Conservation (phyloP, 2,797 vertebrate genomes). For the Bradypodion ventrale region DNA sequence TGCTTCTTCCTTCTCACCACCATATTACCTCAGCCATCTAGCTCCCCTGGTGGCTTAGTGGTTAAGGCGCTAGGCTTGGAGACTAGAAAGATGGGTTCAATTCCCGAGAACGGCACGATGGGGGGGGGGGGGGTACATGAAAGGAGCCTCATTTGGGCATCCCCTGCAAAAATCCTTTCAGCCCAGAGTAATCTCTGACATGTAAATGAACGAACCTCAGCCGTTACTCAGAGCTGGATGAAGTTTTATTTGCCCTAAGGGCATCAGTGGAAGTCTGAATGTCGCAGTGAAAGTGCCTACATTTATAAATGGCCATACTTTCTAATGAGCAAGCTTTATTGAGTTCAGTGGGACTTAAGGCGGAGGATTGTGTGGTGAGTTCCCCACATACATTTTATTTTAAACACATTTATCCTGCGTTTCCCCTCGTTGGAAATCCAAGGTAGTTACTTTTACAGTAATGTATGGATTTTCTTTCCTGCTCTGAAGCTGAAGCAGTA, state of each 20-base stretch:
- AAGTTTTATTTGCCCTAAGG: background rate
- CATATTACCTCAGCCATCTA: no score
- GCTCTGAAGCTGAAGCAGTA: conserved; percentile 1
- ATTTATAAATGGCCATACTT: background rate
- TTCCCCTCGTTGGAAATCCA: background rate
- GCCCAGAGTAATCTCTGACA: no score
- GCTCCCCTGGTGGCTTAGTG: no score
- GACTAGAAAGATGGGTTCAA: no score
- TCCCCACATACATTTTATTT: background rate
- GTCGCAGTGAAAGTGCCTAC: background rate
- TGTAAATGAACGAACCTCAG: background rate
- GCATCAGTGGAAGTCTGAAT: background rate
- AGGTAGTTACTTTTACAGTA: background rate
- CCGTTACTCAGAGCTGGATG: background rate
- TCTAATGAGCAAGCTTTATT: background rate
- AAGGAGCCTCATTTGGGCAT: no score
- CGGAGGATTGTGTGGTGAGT: background rate
- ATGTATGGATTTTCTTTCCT: background rate
- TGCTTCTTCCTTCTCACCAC: background rate
- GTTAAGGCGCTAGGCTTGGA: no score
- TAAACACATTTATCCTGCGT: background rate
- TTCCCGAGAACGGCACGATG: no score
- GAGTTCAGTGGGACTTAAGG: no score
- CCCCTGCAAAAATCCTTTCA: no score
- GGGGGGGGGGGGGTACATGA: no score